These are phyloP conservation scores for Distichodus sexfasciatus DNA, from an alignment of 2,797 vertebrate genomes.

Conservation along the genomic window DNA sequence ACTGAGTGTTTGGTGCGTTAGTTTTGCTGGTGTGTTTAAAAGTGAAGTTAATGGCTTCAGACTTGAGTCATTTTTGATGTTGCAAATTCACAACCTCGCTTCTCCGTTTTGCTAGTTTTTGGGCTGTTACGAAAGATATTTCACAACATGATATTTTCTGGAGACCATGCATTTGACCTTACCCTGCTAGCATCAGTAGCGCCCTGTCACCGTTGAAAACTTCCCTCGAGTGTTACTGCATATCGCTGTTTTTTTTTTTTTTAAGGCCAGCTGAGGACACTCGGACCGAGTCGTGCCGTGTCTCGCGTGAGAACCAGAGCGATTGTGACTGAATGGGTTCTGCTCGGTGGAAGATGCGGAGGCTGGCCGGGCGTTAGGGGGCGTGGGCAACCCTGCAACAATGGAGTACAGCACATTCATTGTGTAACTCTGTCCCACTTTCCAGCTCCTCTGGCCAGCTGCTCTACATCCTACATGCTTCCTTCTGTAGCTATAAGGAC, in stretches of 20 bases:
- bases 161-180: no score
- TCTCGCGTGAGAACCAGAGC: conserved; percentile 15
- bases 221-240: background rate
- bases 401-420: conserved; percentile 18
- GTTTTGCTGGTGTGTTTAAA: no score
- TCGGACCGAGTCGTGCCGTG: background rate
- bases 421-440: conserved; percentile 19
- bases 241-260: no score
- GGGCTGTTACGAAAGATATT: no score
- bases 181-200: no score
- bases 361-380: conserved; percentile 20
- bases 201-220: no score
- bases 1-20: no score
- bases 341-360: conserved; percentile 11
- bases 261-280: background rate
- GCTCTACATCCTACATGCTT: background rate
- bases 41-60: no score
- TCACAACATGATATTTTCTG: no score
- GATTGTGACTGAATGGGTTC: conserved; percentile 2
- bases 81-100: no score
- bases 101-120: no score
- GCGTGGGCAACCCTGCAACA: conserved; percentile 18
- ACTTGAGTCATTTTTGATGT: no score
- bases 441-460: background rate
- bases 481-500: background rate